Conservation (phyloP, 2,888 invertebrate genomes). For the Aporophyla lueneburgensis region DNA sequence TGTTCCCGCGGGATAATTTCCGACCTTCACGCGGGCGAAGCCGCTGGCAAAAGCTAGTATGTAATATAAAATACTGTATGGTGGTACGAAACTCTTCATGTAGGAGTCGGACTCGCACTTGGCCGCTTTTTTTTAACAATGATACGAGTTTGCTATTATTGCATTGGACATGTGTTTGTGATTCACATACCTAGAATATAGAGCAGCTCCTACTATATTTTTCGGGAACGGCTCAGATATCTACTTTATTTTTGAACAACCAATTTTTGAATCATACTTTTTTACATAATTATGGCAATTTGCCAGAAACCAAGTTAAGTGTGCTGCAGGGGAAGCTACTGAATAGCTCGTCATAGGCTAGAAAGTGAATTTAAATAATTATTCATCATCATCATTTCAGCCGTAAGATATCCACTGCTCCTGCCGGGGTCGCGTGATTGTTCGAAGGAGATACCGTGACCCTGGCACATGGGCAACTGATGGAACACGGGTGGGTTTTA, state of each 20-base stretch:
- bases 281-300: slow-evolving; percentile 28
- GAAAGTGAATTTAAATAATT: not conserved
- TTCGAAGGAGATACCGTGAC: too few relatives aligned
- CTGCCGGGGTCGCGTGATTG: too few relatives aligned
- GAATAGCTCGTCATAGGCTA: not conserved
- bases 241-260: slow-evolving; percentile 38
- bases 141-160: not conserved
- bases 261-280: slow-evolving; percentile 27
- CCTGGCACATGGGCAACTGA: too few relatives aligned
- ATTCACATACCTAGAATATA: slow-evolving; percentile 16
- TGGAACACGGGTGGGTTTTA: too few relatives aligned
- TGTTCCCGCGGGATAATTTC: too few relatives aligned
- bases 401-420: too few relatives aligned
- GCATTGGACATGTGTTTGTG: slow-evolving; percentile 7
- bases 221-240: not conserved
- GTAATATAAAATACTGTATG: too few relatives aligned
- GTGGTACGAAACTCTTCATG: too few relatives aligned
- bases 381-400: not conserved
- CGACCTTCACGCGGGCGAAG: too few relatives aligned
- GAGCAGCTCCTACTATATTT: not conserved
- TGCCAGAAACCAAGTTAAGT: slow-evolving; percentile 33
- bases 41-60: too few relatives aligned
- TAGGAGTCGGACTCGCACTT: too few relatives aligned
- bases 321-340: not conserved
- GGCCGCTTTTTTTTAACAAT: not conserved